Evolutionary conservation across 2,797 vertebrate species (phyloP).

Genomic region (Sylvilagus floridanus): DNA sequence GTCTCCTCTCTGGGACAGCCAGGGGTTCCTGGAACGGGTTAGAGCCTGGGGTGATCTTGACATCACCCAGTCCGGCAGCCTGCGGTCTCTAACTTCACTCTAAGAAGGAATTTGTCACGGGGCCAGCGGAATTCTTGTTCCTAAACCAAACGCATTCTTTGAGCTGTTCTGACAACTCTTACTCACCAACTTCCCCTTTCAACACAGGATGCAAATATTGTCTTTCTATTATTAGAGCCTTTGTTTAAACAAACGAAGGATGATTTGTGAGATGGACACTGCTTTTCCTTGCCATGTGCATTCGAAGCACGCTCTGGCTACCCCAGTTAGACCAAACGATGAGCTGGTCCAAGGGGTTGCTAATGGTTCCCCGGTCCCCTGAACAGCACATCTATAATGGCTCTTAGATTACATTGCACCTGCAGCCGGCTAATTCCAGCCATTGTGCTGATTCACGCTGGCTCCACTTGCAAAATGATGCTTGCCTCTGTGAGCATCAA

Average conservation of each 20-base stretch:
- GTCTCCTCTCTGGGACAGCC: not conserved
- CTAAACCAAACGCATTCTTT: not conserved
- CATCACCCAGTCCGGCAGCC: not conserved
- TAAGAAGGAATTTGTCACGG: not conserved
- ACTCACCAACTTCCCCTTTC: not conserved
- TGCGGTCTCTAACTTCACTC: not conserved
- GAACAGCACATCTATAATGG: constrained; percentile 8
- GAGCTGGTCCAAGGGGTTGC: not conserved
- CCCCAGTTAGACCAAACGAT: not conserved
- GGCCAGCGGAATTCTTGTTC: not conserved
- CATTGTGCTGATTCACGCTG: constrained; percentile 34
- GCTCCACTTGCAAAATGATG: not conserved
- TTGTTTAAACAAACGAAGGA: not conserved
- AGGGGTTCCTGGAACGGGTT: not conserved
- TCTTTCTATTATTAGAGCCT: not conserved
- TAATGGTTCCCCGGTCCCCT: constrained; percentile 42
- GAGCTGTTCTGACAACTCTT: not conserved
- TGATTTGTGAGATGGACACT: not conserved
- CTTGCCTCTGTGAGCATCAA: constrained; percentile 5
- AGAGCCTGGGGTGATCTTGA: not conserved
- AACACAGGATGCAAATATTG: not conserved
- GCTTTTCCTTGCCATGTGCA: not conserved
- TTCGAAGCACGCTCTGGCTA: not conserved
- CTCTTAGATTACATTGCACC: constrained; percentile 40
- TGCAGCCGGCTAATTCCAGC: constrained; percentile 63